These are phyloP conservation scores for Sinocyclocheilus anophthalmus DNA, from an alignment of 2,113 vertebrate genomes.

Conservation along the genomic window DNA sequence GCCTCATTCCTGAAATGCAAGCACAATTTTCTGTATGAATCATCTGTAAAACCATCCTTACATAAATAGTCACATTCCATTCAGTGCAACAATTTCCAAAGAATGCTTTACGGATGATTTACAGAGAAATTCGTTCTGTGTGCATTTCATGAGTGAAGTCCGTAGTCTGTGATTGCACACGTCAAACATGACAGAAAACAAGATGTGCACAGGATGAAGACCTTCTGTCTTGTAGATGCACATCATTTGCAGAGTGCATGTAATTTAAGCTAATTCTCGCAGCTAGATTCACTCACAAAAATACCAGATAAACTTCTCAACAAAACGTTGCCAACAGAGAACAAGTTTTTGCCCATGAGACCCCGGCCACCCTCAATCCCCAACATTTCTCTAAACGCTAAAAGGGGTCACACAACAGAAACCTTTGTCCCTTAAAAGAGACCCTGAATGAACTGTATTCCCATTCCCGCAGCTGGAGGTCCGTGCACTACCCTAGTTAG, in stretches of 20 bases:
- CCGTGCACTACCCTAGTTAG: not conserved
- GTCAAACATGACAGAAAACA: not conserved
- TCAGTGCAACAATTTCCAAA: not conserved
- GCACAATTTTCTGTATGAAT: not conserved
- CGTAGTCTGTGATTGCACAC: not conserved
- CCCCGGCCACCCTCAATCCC: not conserved
- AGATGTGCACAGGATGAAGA: not conserved
- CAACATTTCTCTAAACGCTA: not conserved
- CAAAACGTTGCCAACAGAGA: not conserved
- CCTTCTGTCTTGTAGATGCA: not conserved
- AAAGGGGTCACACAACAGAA: slow-evolving; percentile 28
- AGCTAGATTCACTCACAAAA: not conserved
- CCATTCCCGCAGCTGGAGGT: slow-evolving; percentile 10
- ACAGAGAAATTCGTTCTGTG: not conserved
- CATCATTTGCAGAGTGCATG: not conserved
- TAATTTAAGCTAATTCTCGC: not conserved
- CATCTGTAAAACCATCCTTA: not conserved
- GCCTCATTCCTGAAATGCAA: not conserved
- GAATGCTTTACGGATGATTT: not conserved
- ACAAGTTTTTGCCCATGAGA: not conserved
- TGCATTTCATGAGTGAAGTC: slow-evolving; percentile 2
- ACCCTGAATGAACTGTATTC: slow-evolving; percentile 26
- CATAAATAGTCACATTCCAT: not conserved
- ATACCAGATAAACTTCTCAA: not conserved
- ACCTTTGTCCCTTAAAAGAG: slow-evolving; percentile 17